Conservation (phyloP, 1,140 invertebrate species). For the Papilio machaon region DNA sequence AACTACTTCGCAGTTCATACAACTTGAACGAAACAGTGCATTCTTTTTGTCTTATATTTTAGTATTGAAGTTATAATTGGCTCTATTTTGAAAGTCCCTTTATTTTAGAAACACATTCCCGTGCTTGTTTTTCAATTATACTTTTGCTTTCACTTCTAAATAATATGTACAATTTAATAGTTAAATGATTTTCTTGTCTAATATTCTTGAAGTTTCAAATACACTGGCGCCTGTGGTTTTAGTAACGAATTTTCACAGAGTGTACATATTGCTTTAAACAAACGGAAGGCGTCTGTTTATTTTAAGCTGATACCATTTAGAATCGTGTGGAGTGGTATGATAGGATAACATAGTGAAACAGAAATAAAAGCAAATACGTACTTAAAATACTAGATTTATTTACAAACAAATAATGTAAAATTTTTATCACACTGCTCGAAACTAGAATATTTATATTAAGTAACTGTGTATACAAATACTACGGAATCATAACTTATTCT, state of each 20-base stretch:
- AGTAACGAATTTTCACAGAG: conserved; percentile 2
- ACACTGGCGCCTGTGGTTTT: neutral
- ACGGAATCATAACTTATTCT: neutral
- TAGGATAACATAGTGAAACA: too few species aligned
- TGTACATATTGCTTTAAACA: conserved; percentile 1
- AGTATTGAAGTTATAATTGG: neutral
- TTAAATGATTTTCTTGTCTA: neutral
- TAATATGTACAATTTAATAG: neutral
- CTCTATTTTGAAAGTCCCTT: neutral
- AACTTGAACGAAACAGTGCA: neutral
- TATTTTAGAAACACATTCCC: too few species aligned
- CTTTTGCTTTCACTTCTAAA: too few species aligned
- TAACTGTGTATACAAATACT: neutral
- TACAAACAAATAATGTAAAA: neutral
- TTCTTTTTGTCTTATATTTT: neutral
- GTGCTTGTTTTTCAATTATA: too few species aligned
- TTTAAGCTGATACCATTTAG: neutral
- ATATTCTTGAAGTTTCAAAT: neutral
- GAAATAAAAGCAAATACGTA: neutral
- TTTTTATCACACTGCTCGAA: neutral
- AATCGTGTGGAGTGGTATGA: too few species aligned
- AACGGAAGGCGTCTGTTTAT: neutral
- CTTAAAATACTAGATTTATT: neutral
- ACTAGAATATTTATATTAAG: neutral
- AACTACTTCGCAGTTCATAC: conserved; percentile 2